Base-by-base conservation (phyloP, 2,113 vertebrate species). In the Hemiscyllium ocellatum region DNA sequence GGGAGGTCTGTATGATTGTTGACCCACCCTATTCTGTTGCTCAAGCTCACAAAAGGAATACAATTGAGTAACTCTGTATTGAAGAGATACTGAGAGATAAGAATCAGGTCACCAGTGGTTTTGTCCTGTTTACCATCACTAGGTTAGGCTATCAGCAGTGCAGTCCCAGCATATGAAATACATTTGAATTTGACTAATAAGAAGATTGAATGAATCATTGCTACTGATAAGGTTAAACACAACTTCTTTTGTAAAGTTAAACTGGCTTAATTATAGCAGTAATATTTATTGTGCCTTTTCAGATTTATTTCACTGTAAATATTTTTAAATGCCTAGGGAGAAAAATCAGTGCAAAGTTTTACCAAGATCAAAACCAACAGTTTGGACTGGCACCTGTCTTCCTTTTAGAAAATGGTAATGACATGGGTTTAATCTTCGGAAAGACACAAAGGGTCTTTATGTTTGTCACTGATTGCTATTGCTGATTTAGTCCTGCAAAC, bases 331-430 rank as follows among this genome's bases (percentile, higher is more conserved):
- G 94, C 94, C 94, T 95, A 95, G 94, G 94, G 94, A 95, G 94
- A 95, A 95, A 95, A 72, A 95, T 95, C 94, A 95, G 69, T 95
- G 94, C 68, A 95, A 76, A 33, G 94, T 72, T 95, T 95, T 95
- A 95, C 94, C 94, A 95, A 95, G 94, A 95, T 95, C 94, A 95
- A 95, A 95, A 95, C 94, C 94, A 72, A 95, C 68, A 95, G 94
- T 95, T 72, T 95, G 94, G 94, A 95, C 94, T 95, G 94, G 94
- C 68, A 95, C 68, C 94, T 76, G 69, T 95, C 94, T 95, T 72
- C 94, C 94, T 95, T 95, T 95, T 95, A 95, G 94, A 95, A 95
- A 95, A 95, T 95, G 94, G 94, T 95, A 95, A 95, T 95, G 94
- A 95, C 94, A 47, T 24, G 47, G 69, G 94, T 50, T 95, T 95